A percentile compares a stretch with the other conserved stretches of the same genome.
Conservation (phyloP, 2,113 vertebrate species). For the Fulica atra region DNA sequence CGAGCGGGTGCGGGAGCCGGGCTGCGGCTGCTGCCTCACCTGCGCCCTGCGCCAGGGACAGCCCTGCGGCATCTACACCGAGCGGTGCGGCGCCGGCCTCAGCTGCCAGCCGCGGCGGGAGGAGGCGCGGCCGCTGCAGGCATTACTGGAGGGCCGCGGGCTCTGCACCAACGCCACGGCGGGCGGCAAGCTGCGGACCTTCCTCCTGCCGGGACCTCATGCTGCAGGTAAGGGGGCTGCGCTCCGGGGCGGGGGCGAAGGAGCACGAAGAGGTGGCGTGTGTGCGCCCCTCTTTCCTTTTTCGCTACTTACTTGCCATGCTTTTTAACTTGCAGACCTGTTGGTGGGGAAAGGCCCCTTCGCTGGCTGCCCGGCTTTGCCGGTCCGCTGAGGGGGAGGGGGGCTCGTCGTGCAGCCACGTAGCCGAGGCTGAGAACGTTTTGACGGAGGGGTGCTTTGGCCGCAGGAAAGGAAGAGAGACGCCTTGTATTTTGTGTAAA, state of each 20-base stretch:
- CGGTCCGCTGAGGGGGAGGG: not conserved
- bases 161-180: conserved; percentile 80
- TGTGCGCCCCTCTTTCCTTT: too few relatives aligned
- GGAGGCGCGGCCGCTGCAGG: conserved; percentile 85
- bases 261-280: not conserved
- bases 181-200: conserved; percentile 22
- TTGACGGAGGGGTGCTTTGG: not conserved
- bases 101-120: conserved; percentile 81
- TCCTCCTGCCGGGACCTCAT: conserved; percentile 57
- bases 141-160: conserved; percentile 89
- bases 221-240: conserved; percentile 76
- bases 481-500: fast-evolving
- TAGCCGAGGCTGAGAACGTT: not conserved
- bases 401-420: not conserved
- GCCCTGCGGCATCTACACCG: conserved; percentile 89
- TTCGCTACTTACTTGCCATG: not conserved
- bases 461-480: not conserved
- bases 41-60: conserved; percentile 84
- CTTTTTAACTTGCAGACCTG: too few relatives aligned
- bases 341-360: not conserved
- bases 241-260: too few relatives aligned
- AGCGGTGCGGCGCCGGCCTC: conserved; percentile 85
- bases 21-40: conserved; percentile 93
- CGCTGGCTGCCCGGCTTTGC: not conserved
- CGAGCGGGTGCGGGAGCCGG: conserved; percentile 87